Base-by-base conservation (phyloP, 2,113 vertebrate species). In the Myanophis thanlyinensis region DNA sequence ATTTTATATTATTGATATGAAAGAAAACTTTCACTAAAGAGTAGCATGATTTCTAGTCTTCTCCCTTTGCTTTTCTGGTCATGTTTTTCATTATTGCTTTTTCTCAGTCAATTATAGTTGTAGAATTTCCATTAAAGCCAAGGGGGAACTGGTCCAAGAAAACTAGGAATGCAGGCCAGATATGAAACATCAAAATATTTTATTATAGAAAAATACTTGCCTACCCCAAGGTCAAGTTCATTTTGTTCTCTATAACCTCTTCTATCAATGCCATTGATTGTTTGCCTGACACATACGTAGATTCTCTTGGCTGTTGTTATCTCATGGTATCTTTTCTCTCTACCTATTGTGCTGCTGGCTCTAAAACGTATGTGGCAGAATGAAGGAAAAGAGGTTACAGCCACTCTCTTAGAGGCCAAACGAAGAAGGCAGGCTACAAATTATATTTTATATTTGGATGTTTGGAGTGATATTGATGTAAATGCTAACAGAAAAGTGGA, bases 291-390 rank as follows among this genome's bases (percentile, higher is more conserved):
- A 54, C 92, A 94, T 88, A 54, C 92, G 93, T 88, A 94, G 48
- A 9, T 51, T 93, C 23, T 59, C 94, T 90, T 85, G 89, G 44
- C 89, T 96, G 90, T 95, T 94, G 88, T 80, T 80, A 80, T 94
- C 91, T 93, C 89, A 93, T 94, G 85, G 56, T 89, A 86, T 94
- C 95, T 95, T 87, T 93, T 94, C 67, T 94, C 89, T 89, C 95
- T 96, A 95, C 88, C 94, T 92, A 93, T 94, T 54, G 85, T 90
- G 46, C 94, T 94, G 52, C 94, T 96, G 59, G 89, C 92, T 95
- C 91, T 94, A 95, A 90, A 96, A 94, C 95, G 94, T 93, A 86
- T 91, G 89, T 92, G 91, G 87, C 93, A 94, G 95, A 93, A 53
- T 94, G 90, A 87, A 30, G 94, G 85, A 89, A 93, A 93, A 51